Evolutionary conservation across 2,888 invertebrate species (phyloP).

Genomic region (Trissolcus japonicus): DNA sequence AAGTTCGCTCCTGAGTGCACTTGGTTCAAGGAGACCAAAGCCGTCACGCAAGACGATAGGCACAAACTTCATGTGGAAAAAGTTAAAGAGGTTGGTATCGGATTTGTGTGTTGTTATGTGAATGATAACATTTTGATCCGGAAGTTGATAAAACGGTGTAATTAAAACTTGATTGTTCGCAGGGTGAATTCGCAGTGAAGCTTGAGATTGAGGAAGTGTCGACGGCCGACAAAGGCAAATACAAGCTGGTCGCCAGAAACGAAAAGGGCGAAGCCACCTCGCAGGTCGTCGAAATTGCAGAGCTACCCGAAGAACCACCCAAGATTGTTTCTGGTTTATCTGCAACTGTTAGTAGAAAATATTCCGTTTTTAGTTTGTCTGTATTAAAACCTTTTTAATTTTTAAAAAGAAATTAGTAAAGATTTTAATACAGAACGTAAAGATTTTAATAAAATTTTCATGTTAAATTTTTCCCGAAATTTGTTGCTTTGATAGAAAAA

Average conservation of each 20-base stretch:
- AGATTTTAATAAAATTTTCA: no score
- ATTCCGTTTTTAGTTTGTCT: neutral
- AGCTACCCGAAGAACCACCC: conserved; percentile 89
- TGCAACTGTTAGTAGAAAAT: conserved; percentile 81
- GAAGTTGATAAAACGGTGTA: no score
- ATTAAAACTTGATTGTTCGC: conserved; percentile 55
- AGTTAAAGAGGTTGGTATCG: conserved; percentile 82
- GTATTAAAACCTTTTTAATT: no score
- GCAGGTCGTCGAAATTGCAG: conserved; percentile 90
- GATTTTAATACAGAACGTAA: no score
- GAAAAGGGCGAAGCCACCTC: conserved; percentile 95
- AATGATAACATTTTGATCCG: neutral
- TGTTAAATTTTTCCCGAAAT: no score
- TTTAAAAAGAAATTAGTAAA: no score
- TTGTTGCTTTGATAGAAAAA: no score
- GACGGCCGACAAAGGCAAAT: conserved; percentile 89
- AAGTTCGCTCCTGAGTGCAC: conserved; percentile 95
- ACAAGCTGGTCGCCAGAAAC: conserved; percentile 93
- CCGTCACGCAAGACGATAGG: conserved; percentile 86
- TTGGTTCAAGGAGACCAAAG: conserved; percentile 92
- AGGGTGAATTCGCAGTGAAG: conserved; percentile 94
- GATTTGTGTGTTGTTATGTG: neutral
- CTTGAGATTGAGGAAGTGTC: conserved; percentile 91
- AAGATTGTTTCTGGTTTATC: conserved; percentile 86
- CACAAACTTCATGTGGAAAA: conserved; percentile 87